Evolutionary conservation across 2,888 invertebrate species (phyloP).

Genomic region (Morinoia aosen): DNA sequence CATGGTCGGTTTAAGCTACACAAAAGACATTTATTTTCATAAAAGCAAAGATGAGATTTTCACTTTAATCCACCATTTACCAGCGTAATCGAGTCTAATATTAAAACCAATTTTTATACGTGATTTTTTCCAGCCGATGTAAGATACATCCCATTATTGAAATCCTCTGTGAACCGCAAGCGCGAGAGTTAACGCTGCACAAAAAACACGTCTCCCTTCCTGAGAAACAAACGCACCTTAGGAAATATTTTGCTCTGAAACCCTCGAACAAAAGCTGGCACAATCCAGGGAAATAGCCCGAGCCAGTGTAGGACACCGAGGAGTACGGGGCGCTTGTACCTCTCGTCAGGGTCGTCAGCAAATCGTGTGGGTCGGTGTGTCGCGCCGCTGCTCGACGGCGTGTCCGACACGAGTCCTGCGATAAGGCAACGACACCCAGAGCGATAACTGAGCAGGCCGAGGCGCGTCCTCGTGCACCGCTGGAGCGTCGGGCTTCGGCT

Average conservation of each 20-base stretch:
- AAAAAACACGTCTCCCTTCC: neutral
- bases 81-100: neutral
- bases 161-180: neutral
- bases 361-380: conserved; percentile 16
- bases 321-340: neutral
- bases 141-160: neutral
- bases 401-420: conserved; percentile 9
- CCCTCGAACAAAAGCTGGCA: neutral
- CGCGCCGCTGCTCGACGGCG: neutral
- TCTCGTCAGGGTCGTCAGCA: conserved; percentile 25
- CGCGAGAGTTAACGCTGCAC: neutral
- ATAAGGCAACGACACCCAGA: conserved; percentile 20
- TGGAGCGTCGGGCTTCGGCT: neutral
- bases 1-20: neutral
- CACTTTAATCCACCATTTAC: neutral
- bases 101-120: neutral
- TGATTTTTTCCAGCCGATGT: neutral
- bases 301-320: neutral
- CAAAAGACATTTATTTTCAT: neutral
- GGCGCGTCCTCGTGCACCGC: conserved; percentile 10
- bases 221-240: too few species aligned
- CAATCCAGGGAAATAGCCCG: neutral
- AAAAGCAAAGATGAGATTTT: neutral
- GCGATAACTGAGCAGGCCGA: conserved; percentile 1
- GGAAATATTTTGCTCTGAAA: neutral